Conservation (phyloP, 2,797 vertebrate genomes). For the Miichthys miiuy region DNA sequence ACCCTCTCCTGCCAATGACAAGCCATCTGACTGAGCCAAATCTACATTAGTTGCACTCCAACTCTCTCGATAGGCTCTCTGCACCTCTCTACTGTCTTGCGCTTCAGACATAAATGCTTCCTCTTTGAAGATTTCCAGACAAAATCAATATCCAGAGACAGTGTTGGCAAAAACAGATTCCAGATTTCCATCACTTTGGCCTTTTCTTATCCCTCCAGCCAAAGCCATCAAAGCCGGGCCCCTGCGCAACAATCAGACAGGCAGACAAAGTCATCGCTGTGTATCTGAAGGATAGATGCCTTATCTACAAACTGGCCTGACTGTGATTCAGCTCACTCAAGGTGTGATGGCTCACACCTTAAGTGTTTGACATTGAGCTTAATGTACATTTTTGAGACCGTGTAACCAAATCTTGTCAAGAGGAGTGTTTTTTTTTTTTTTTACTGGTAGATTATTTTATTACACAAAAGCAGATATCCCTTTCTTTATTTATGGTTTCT, state of each 20-base stretch:
- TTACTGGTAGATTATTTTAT: background rate
- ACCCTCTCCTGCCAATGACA: slow-evolving; percentile 39
- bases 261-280: slow-evolving; percentile 78
- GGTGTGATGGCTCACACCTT: slow-evolving; percentile 58
- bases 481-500: background rate
- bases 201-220: slow-evolving; percentile 75
- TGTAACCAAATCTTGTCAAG: background rate
- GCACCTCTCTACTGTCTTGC: slow-evolving; percentile 65
- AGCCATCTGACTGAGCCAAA: slow-evolving; percentile 64
- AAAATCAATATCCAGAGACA: slow-evolving; percentile 83
- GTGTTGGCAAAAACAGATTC: slow-evolving; percentile 74
- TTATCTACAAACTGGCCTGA: slow-evolving; percentile 61
- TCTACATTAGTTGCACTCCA: slow-evolving; percentile 71
- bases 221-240: slow-evolving; percentile 76
- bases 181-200: slow-evolving; percentile 81
- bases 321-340: slow-evolving; percentile 50
- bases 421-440: background rate
- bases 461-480: background rate
- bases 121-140: slow-evolving; percentile 83
- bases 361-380: slow-evolving; percentile 33
- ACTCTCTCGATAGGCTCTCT: slow-evolving; percentile 66
- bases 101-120: slow-evolving; percentile 77
- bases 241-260: slow-evolving; percentile 66
- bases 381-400: slow-evolving; percentile 19
- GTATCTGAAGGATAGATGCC: slow-evolving; percentile 72